Evolutionary conservation across 2,113 vertebrate species (phyloP).

Genomic region (Nyctereutes procyonoides): DNA sequence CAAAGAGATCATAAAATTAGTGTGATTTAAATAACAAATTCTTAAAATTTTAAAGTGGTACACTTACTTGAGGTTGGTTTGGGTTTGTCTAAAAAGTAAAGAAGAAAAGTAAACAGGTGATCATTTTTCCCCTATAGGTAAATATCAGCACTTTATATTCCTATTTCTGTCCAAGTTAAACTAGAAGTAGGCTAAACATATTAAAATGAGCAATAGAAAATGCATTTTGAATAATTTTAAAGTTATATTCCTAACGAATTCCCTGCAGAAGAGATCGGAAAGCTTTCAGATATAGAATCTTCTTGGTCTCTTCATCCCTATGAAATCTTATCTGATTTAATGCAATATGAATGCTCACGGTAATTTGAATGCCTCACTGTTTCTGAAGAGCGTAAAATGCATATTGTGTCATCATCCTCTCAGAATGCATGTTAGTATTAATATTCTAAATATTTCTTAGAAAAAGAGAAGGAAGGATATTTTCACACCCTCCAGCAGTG

Average conservation of each 20-base stretch:
- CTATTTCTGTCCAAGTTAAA: background rate
- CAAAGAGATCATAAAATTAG: background rate
- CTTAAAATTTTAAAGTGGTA: constrained; percentile 18
- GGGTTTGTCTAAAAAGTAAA: constrained; percentile 77
- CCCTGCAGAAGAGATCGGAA: background rate
- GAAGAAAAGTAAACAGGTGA: constrained; percentile 17
- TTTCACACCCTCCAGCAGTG: background rate
- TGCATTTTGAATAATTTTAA: background rate
- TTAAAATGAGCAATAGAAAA: background rate
- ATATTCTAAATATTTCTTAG: background rate
- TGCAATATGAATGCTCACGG: background rate
- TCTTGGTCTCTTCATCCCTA: background rate
- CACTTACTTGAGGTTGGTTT: constrained; percentile 83
- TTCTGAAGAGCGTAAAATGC: background rate
- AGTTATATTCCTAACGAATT: background rate
- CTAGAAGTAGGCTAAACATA: background rate
- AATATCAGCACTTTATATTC: background rate
- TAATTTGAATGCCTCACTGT: background rate
- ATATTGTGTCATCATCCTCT: background rate
- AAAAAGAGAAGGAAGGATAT: background rate
- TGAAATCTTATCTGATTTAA: background rate
- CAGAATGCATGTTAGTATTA: background rate
- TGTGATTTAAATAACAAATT: background rate
- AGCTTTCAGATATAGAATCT: background rate
- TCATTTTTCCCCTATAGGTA: background rate